phyloP scores from a whole-genome alignment of 2,113 vertebrate species.

The Patagioenas fasciata region DNA sequence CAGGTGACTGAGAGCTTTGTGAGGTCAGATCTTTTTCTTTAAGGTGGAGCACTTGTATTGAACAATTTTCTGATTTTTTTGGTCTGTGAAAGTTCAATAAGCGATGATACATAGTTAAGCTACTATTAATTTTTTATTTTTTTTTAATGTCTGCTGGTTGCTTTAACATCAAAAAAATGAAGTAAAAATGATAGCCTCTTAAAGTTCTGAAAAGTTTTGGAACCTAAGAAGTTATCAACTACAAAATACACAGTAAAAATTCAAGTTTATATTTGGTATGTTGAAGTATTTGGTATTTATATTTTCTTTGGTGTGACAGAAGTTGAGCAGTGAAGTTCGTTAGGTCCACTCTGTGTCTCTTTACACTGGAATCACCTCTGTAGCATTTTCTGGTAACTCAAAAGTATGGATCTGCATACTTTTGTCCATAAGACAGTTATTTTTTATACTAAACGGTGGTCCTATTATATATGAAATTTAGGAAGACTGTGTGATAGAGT shows the following conservation, averaged over 20 bases:
- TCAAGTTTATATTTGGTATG: background rate
- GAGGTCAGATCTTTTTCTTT: background rate
- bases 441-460: background rate
- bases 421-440: background rate
- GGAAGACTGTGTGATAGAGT: background rate
- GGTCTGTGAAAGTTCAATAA: background rate
- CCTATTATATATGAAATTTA: background rate
- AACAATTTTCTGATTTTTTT: background rate
- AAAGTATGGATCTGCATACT: background rate
- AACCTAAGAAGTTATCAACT: background rate
- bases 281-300: background rate
- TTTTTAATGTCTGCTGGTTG: background rate
- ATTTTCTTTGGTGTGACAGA: background rate
- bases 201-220: background rate
- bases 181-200: background rate
- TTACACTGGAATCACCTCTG: background rate
- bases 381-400: background rate
- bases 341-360: background rate
- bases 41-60: background rate
- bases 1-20: background rate
- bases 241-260: background rate
- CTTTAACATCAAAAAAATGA: background rate
- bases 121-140: background rate
- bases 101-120: rapidly evolving
- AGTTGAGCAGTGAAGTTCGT: background rate